phyloP scores from a whole-genome alignment of 2,888 invertebrate genomes.

The Andrena camellia region DNA sequence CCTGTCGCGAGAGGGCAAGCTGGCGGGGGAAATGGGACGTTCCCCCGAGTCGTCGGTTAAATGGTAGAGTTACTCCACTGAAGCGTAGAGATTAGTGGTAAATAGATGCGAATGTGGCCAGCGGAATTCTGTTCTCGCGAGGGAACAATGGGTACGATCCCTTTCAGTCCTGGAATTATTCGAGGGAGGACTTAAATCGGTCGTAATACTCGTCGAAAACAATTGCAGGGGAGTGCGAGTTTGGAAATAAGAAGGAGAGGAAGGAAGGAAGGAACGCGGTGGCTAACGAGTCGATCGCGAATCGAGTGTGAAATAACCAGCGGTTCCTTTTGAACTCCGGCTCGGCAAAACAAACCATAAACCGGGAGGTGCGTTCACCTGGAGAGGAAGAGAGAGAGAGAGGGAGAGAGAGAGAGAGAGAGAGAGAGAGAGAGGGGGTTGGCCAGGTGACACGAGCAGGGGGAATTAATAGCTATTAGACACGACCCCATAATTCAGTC shows the following conservation, averaged over 20 bases:
- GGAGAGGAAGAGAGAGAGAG: slow-evolving; percentile 13
- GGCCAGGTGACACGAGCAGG: slow-evolving; percentile 54
- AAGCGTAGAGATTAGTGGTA: too few relatives aligned
- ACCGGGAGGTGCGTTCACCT: slow-evolving; percentile 51
- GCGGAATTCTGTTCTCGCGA: neutral
- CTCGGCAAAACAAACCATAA: slow-evolving; percentile 63
- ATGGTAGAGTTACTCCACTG: too few relatives aligned
- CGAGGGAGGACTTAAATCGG: neutral
- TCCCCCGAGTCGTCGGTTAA: too few relatives aligned
- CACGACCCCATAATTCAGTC: slow-evolving; percentile 38
- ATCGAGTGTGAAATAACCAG: slow-evolving; percentile 78
- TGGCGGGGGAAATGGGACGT: neutral
- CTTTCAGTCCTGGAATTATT: neutral
- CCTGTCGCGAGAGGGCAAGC: neutral
- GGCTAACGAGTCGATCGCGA: slow-evolving; percentile 72
- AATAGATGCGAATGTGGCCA: too few relatives aligned
- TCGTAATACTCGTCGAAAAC: neutral
- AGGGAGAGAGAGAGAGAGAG: slow-evolving; percentile 9
- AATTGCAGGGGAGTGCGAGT: neutral
- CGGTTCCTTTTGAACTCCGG: slow-evolving; percentile 65
- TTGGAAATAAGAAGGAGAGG: neutral
- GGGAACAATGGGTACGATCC: neutral
- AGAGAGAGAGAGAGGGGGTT: slow-evolving; percentile 19
- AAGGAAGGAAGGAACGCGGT: slow-evolving; percentile 14
- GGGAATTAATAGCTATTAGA: slow-evolving; percentile 62